These are phyloP conservation scores for Zaprionus gabonicus DNA, from an alignment of 1,140 invertebrate species.

Conservation along the genomic window DNA sequence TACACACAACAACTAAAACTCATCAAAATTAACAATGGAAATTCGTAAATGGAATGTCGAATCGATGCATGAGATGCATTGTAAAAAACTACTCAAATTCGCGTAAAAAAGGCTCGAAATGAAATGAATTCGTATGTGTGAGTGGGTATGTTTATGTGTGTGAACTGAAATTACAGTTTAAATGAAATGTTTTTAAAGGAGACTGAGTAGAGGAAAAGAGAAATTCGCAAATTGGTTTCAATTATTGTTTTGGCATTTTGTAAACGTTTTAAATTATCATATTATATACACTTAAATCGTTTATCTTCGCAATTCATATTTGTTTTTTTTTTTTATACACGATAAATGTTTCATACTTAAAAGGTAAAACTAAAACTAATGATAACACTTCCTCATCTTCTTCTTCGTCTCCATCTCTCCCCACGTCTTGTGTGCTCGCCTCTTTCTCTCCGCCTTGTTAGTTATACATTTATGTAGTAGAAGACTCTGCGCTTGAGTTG, in stretches of 20 bases:
- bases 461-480: constrained; percentile 56
- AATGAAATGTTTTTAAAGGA: background rate
- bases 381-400: constrained; percentile 69
- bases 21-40: constrained; percentile 44
- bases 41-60: constrained; percentile 48
- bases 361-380: constrained; percentile 78
- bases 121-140: constrained; percentile 22
- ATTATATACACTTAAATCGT: constrained; percentile 72
- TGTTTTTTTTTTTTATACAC: constrained; percentile 36
- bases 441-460: background rate
- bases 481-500: constrained; percentile 65
- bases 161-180: constrained; percentile 13
- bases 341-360: constrained; percentile 64
- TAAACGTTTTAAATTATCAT: constrained; percentile 42
- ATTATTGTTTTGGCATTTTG: constrained; percentile 48
- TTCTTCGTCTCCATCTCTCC: background rate
- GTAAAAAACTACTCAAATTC: constrained; percentile 10
- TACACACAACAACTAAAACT: constrained; percentile 47
- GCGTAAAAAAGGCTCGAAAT: constrained; percentile 17
- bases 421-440: background rate
- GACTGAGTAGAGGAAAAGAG: constrained; percentile 7
- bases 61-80: constrained; percentile 15
- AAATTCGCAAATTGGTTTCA: constrained; percentile 36
- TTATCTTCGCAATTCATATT: constrained; percentile 28
- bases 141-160: too few relatives aligned